A percentile compares a stretch with the other conserved stretches of the same genome.
Evolutionary conservation across 2,113 vertebrate genomes (phyloP).

Genomic region (Tragulus kanchil): DNA sequence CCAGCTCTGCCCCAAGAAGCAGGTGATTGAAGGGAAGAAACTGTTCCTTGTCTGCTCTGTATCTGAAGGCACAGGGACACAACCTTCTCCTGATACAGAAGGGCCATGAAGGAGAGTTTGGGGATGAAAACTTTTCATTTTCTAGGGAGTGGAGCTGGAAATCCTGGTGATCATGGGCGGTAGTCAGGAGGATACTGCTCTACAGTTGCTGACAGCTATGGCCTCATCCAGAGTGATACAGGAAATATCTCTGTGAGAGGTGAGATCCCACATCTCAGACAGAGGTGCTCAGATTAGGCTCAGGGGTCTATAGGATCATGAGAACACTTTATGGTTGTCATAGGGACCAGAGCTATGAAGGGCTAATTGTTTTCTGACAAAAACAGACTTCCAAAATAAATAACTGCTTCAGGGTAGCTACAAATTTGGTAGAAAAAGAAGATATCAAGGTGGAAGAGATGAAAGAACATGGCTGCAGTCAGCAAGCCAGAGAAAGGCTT

Average conservation of each 20-base stretch:
- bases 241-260: slow-evolving; percentile 45
- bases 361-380: background rate
- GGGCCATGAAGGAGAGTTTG: background rate
- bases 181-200: background rate
- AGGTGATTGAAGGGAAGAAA: background rate
- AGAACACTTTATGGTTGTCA: background rate
- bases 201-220: background rate
- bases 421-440: background rate
- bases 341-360: no score
- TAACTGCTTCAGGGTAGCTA: background rate
- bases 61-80: slow-evolving; percentile 34
- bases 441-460: background rate
- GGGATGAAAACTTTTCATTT: background rate
- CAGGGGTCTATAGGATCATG: background rate
- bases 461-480: background rate
- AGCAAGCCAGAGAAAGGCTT: background rate
- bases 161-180: background rate
- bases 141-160: background rate
- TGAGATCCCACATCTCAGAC: background rate
- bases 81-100: slow-evolving; percentile 54
- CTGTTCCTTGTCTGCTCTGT: slow-evolving; percentile 65
- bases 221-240: accelerated
- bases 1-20: background rate
- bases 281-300: background rate
- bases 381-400: background rate